Percentiles rank a stretch among this genome's conserved stretches.
Conservation (phyloP, 2,888 invertebrate genomes). For the Tiphia femorata region DNA sequence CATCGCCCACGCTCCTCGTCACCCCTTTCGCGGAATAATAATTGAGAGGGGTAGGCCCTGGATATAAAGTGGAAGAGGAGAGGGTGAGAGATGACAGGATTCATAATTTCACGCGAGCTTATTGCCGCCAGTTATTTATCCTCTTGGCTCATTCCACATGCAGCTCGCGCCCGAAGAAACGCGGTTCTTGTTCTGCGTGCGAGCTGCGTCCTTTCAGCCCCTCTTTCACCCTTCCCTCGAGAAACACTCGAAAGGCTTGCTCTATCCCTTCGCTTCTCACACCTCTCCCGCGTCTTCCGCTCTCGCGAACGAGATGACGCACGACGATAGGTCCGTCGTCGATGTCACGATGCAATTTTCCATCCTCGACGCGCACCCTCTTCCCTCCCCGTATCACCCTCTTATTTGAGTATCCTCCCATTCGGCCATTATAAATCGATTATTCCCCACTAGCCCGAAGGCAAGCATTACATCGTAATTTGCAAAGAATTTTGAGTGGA, state of each 20-base stretch:
- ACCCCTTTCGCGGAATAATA: constrained; percentile 35
- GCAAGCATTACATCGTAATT: constrained; percentile 19
- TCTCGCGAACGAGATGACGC: constrained; percentile 29
- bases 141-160: constrained; percentile 58
- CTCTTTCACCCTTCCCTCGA: background rate
- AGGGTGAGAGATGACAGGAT: constrained; percentile 52
- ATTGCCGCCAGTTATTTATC: constrained; percentile 64
- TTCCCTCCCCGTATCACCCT: constrained; percentile 15
- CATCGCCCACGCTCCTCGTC: constrained; percentile 19
- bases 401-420: no score
- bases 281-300: background rate
- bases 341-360: constrained; percentile 28
- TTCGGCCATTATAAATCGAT: constrained; percentile 37
- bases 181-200: constrained; percentile 26
- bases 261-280: constrained; percentile 1
- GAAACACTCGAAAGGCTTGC: constrained; percentile 13
- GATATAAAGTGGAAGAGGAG: constrained; percentile 35
- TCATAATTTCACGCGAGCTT: constrained; percentile 64
- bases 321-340: constrained; percentile 18
- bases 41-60: constrained; percentile 41
- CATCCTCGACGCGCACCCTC: constrained; percentile 8
- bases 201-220: constrained; percentile 20
- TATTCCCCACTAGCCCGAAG: constrained; percentile 7
- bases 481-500: constrained; percentile 16
- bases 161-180: constrained; percentile 49